Evolutionary conservation across 2,888 invertebrate species (phyloP).

Genomic region (Gryllus longicercus): DNA sequence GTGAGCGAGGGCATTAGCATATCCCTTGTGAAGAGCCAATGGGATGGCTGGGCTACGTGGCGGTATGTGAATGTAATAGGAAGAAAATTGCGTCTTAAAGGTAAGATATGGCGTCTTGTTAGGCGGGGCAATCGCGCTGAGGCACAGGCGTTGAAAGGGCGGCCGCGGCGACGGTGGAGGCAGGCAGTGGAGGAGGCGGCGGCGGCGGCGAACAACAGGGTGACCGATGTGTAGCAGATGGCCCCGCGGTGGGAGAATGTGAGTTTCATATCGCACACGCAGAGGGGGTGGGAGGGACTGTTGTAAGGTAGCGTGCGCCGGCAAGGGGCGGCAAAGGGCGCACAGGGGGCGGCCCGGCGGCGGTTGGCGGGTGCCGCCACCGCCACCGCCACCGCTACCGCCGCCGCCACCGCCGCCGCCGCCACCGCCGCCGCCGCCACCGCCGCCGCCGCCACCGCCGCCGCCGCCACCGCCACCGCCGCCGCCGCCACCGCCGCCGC

Average conservation of each 20-base stretch:
- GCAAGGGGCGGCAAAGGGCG: too few relatives aligned
- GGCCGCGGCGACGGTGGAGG: background rate
- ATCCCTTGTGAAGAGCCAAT: constrained; percentile 11
- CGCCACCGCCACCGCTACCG: too few relatives aligned
- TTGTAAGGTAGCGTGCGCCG: too few relatives aligned
- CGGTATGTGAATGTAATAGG: constrained; percentile 17
- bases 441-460: too few relatives aligned
- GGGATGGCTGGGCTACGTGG: background rate
- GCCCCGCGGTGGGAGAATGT: background rate
- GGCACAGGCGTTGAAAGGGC: background rate
- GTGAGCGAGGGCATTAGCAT: background rate
- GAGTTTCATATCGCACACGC: background rate
- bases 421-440: too few relatives aligned
- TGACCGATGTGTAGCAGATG: background rate
- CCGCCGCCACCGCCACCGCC: too few relatives aligned
- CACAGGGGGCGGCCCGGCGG: too few relatives aligned
- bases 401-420: too few relatives aligned
- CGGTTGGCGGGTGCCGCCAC: too few relatives aligned
- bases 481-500: too few relatives aligned
- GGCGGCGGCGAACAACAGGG: background rate
- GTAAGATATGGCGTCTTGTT: constrained; percentile 17
- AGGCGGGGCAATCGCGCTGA: background rate
- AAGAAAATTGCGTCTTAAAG: background rate
- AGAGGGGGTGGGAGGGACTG: background rate
- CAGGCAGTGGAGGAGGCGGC: background rate